phyloP scores from a whole-genome alignment of 2,113 vertebrate genomes.

The Atrichornis clamosus region DNA sequence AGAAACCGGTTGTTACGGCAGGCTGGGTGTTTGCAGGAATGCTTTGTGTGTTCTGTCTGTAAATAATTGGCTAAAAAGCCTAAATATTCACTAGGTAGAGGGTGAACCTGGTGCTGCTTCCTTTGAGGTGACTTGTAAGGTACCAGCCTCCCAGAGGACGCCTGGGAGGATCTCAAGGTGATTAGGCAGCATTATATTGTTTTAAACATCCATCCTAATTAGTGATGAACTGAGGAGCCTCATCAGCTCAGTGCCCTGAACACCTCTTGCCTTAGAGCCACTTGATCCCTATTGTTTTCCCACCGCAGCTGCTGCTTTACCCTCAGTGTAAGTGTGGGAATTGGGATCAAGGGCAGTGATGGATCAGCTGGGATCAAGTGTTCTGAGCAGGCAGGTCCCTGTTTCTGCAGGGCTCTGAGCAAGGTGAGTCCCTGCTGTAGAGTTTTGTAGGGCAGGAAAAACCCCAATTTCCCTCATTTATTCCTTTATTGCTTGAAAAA shows the following conservation, averaged over 20 bases:
- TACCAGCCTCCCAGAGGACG: neutral
- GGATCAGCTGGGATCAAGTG: neutral
- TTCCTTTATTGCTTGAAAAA: neutral
- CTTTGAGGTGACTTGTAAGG: neutral
- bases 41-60: neutral
- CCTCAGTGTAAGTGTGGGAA: neutral
- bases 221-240: neutral
- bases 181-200: constrained; percentile 1
- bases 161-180: neutral
- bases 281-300: constrained; percentile 4
- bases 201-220: neutral
- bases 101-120: neutral
- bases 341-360: neutral
- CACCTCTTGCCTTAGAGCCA: neutral
- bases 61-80: neutral
- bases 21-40: neutral
- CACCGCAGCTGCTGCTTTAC: neutral
- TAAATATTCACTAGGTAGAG: neutral
- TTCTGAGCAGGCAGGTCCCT: neutral
- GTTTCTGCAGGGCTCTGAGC: neutral
- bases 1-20: neutral
- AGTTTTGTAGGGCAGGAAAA: neutral
- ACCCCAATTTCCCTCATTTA: neutral
- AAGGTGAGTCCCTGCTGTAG: neutral
- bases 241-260: neutral